Conservation (phyloP, 92 coral and sea anemone species). For the Palythoa grandiflora region DNA sequence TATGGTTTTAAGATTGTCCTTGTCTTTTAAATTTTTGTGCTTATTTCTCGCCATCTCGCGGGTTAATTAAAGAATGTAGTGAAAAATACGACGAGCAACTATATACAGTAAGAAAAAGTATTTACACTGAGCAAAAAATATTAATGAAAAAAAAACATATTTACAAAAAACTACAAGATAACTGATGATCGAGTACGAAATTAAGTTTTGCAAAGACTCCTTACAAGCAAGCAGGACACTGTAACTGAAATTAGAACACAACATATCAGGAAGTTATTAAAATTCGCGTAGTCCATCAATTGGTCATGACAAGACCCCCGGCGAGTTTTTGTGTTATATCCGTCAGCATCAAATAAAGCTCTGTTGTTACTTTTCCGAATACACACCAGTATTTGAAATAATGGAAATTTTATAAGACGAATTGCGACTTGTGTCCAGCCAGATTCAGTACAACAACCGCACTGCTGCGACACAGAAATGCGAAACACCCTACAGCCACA, state of each 20-base stretch:
- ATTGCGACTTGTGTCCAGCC: slow-evolving; percentile 46
- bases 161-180: slow-evolving; percentile 9
- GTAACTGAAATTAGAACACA: not conserved
- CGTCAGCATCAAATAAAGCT: not conserved
- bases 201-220: not conserved
- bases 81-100: not conserved
- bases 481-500: slow-evolving; percentile 28
- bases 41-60: slow-evolving; percentile 44
- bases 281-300: slow-evolving; percentile 31
- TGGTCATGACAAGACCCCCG: slow-evolving; percentile 25
- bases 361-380: not conserved
- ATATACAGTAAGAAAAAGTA: not conserved
- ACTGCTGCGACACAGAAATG: slow-evolving; percentile 45
- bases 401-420: slow-evolving; percentile 39
- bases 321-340: slow-evolving; percentile 10
- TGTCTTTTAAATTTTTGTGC: slow-evolving; percentile 14
- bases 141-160: not conserved
- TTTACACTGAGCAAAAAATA: not conserved
- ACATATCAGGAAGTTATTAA: slow-evolving; percentile 1
- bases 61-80: not conserved
- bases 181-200: not conserved
- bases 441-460: slow-evolving; percentile 50
- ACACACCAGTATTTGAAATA: slow-evolving; percentile 14
- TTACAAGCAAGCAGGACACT: not conserved
- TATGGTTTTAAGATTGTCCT: slow-evolving; percentile 3